Conservation (phyloP, 2,113 vertebrate genomes). For the Piaya cayana region DNA sequence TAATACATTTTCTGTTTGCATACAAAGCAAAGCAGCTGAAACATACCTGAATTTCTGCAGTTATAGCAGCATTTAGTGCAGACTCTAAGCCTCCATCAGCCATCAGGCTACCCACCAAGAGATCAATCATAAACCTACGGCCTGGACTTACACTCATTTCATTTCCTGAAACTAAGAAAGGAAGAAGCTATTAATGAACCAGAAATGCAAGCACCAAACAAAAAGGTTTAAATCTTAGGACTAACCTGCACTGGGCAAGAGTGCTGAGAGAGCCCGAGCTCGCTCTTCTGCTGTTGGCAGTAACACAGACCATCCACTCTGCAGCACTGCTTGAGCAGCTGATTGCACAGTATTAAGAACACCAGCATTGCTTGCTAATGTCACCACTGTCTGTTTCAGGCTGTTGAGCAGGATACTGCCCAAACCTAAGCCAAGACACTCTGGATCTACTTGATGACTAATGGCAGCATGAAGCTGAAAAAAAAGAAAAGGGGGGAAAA, state of each 20-base stretch:
- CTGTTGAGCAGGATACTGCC: constrained; percentile 93
- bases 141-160: constrained; percentile 93
- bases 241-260: constrained; percentile 91
- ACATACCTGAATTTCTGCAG: constrained; percentile 94
- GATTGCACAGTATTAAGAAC: constrained; percentile 92
- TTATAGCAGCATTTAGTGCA: constrained; percentile 92
- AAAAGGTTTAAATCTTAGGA: background rate
- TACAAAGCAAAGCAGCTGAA: background rate
- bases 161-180: constrained; percentile 85
- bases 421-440: constrained; percentile 90
- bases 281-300: constrained; percentile 95
- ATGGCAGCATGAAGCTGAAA: constrained; percentile 93
- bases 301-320: constrained; percentile 96
- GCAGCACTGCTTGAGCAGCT: constrained; percentile 92
- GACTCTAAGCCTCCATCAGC: constrained; percentile 96
- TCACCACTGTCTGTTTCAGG: constrained; percentile 95
- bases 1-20: background rate
- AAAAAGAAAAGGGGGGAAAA: background rate
- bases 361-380: constrained; percentile 91
- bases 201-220: background rate
- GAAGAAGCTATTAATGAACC: background rate
- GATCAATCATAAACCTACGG: constrained; percentile 96
- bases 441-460: constrained; percentile 95
- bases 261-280: constrained; percentile 91
- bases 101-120: constrained; percentile 97